Evolutionary conservation across 1,140 invertebrate species (phyloP).

Genomic region (Zaprionus gabonicus): DNA sequence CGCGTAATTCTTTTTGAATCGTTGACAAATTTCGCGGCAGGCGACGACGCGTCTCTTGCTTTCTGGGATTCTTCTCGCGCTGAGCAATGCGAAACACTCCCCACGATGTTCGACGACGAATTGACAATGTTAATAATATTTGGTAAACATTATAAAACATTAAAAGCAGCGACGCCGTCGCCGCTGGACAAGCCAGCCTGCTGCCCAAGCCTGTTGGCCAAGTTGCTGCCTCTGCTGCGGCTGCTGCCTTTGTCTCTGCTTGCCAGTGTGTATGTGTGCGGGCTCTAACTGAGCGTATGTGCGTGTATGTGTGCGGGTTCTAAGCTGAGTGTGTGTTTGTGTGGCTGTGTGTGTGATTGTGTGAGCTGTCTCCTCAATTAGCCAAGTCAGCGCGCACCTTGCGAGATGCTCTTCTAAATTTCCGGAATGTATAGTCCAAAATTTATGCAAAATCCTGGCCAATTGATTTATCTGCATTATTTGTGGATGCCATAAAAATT

Average conservation of each 20-base stretch:
- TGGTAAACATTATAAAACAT: slow-evolving; percentile 84
- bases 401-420: slow-evolving; percentile 29
- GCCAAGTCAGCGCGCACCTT: slow-evolving; percentile 24
- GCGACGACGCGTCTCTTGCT: slow-evolving; percentile 58
- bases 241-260: slow-evolving; percentile 9
- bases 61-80: slow-evolving; percentile 41
- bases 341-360: slow-evolving; percentile 18
- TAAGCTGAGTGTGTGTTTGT: background rate
- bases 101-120: slow-evolving; percentile 80
- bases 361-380: background rate
- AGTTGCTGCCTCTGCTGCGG: background rate
- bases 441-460: slow-evolving; percentile 1
- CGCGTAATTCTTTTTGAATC: slow-evolving; percentile 25
- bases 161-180: slow-evolving; percentile 59
- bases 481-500: background rate
- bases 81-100: slow-evolving; percentile 81
- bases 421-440: background rate
- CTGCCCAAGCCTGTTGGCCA: slow-evolving; percentile 1
- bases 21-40: slow-evolving; percentile 23
- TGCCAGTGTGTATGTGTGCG: background rate
- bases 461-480: background rate
- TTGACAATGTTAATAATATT: slow-evolving; percentile 84
- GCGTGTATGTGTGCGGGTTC: background rate
- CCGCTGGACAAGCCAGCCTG: slow-evolving; percentile 14
- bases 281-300: background rate